A percentile compares a stretch with the other conserved stretches of the same genome.
Conservation (phyloP, 2,888 invertebrate species). For the Odontothrips loti region DNA sequence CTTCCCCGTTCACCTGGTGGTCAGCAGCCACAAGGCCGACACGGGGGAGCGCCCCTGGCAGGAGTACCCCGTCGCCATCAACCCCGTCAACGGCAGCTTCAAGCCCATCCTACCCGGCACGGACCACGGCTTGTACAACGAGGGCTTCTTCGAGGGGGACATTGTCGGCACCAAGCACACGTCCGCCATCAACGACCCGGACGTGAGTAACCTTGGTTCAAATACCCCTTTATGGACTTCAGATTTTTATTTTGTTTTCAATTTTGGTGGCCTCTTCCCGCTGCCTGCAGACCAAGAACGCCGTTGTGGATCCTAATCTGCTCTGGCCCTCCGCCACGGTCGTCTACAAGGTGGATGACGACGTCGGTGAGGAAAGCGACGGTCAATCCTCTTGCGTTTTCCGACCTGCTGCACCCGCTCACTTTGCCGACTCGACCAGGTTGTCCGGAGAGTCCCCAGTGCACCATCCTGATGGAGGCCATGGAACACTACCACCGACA, state of each 20-base stretch:
- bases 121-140: conserved; percentile 41
- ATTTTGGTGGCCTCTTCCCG: neutral
- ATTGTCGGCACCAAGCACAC: conserved; percentile 35
- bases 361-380: conserved; percentile 39
- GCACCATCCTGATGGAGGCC: conserved; percentile 42
- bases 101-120: conserved; percentile 36
- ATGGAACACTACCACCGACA: conserved; percentile 42
- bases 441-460: conserved; percentile 42
- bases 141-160: conserved; percentile 41
- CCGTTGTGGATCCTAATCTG: conserved; percentile 38
- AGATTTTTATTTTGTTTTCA: too few relatives aligned
- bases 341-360: conserved; percentile 40
- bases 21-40: neutral
- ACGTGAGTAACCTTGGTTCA: neutral
- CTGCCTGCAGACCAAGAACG: conserved; percentile 39
- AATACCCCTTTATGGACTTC: too few relatives aligned
- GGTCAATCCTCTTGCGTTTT: neutral
- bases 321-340: conserved; percentile 42
- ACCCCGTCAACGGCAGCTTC: conserved; percentile 49
- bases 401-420: neutral
- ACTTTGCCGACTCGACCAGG: conserved; percentile 36
- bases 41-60: neutral
- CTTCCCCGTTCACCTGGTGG: neutral
- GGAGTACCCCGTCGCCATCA: conserved; percentile 71
- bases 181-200: neutral